Evolutionary conservation across 2,888 invertebrate genomes (phyloP).

Genomic region (Drosophila algonquin): DNA sequence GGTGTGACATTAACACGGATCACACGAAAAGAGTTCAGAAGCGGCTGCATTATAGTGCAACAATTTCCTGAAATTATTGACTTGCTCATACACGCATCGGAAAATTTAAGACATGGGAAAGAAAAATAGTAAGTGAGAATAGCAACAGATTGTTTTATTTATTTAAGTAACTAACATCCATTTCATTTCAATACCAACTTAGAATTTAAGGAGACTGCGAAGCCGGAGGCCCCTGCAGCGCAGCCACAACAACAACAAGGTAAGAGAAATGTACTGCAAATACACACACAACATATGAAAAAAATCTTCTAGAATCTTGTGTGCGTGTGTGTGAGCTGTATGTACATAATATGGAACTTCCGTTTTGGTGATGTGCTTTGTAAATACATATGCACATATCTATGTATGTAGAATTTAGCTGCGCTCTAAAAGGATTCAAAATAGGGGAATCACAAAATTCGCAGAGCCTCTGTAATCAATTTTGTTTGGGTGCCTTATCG

Average conservation of each 20-base stretch:
- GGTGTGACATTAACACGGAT: no score
- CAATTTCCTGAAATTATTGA: not conserved
- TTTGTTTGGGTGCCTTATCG: not conserved
- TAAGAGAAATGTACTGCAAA: slow-evolving; percentile 29
- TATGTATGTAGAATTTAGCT: no score
- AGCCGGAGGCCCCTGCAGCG: slow-evolving; percentile 1
- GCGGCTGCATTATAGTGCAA: no score
- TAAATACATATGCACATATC: not conserved
- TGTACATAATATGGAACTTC: not conserved
- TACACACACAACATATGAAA: not conserved
- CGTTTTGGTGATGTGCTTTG: not conserved
- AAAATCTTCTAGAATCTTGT: not conserved
- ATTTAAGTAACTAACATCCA: not conserved
- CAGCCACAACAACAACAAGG: slow-evolving; percentile 39
- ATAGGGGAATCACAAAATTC: slow-evolving; percentile 11
- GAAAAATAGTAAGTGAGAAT: slow-evolving; percentile 61
- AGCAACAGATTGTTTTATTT: not conserved
- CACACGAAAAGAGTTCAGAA: no score
- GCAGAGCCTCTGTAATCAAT: not conserved
- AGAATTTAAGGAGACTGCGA: slow-evolving; percentile 11
- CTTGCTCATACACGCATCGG: not conserved
- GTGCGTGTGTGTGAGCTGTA: not conserved
- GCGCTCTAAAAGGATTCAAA: not conserved
- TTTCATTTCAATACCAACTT: no score
- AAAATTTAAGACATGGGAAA: slow-evolving; percentile 51